Conservation (phyloP, 2,888 invertebrate species). For the Apomyelois bistriatella region DNA sequence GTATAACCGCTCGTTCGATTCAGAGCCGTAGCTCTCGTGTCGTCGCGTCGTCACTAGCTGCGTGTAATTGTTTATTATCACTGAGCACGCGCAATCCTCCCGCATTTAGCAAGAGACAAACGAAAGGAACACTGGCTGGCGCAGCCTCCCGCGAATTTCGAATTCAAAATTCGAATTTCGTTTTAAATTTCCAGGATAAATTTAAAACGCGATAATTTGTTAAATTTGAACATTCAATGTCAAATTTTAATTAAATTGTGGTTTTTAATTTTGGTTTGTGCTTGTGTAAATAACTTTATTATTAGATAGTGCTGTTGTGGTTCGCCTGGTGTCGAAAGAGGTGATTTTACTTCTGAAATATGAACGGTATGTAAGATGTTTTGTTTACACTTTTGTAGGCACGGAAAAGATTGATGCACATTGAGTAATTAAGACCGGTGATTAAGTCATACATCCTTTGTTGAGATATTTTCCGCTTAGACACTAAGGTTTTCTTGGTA, state of each 20-base stretch:
- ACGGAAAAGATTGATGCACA: not conserved
- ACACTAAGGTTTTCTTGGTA: not conserved
- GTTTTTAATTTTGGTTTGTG: not conserved
- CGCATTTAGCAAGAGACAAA: constrained; percentile 7
- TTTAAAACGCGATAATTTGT: not conserved
- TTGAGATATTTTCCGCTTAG: not conserved
- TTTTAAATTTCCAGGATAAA: not conserved
- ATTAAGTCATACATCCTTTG: constrained; percentile 4
- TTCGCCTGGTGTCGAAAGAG: not conserved
- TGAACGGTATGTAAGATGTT: not conserved
- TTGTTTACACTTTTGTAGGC: not conserved
- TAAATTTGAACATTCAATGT: constrained; percentile 2
- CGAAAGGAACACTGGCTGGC: constrained; percentile 6
- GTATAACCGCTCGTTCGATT: not conserved
- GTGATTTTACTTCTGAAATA: not conserved
- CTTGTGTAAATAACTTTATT: constrained; percentile 1
- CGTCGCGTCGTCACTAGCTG: constrained; percentile 1
- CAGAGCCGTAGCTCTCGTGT: not conserved
- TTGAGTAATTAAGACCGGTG: not conserved
- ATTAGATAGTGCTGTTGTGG: constrained; percentile 6
- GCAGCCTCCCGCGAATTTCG: not conserved
- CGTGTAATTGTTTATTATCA: constrained; percentile 10
- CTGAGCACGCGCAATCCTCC: constrained; percentile 2
- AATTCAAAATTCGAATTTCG: constrained; percentile 1
- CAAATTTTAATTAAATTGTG: not conserved